A percentile compares a stretch with the other conserved stretches of the same genome.
Evolutionary conservation across 2,113 vertebrate species (phyloP).

Genomic region (Corynorhinus townsendii): DNA sequence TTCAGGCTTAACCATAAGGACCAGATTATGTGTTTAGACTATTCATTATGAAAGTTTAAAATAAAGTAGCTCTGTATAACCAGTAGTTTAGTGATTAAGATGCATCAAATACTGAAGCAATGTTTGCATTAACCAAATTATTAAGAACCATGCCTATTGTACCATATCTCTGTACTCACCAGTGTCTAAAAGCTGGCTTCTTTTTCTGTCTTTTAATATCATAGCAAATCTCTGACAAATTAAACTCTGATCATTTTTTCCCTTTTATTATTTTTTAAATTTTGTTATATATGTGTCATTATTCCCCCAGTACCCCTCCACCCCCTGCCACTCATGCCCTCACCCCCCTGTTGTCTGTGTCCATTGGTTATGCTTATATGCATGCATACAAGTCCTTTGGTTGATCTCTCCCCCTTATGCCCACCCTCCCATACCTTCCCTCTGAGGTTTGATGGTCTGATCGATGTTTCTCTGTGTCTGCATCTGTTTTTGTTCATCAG

Average conservation of each 20-base stretch:
- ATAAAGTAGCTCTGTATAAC: neutral
- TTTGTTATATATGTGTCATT: too few relatives aligned
- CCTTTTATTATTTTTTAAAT: too few relatives aligned
- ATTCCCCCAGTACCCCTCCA: too few relatives aligned
- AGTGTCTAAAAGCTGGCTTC: neutral
- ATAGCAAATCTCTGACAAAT: neutral
- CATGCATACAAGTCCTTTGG: too few relatives aligned
- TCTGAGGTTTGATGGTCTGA: too few relatives aligned
- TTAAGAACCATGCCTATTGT: neutral
- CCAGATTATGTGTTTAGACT: neutral
- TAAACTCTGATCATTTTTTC: neutral
- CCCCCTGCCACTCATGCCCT: too few relatives aligned
- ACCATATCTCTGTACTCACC: neutral
- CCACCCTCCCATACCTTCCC: too few relatives aligned
- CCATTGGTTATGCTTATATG: too few relatives aligned
- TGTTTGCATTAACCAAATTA: neutral
- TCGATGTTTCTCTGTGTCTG: too few relatives aligned
- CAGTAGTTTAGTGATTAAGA: neutral
- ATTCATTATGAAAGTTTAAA: neutral
- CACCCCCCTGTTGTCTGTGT: too few relatives aligned
- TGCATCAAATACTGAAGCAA: neutral
- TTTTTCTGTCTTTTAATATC: neutral
- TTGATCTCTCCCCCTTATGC: too few relatives aligned
- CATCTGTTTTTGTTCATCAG: too few relatives aligned
- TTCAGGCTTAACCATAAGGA: neutral